phyloP scores from a whole-genome alignment of 2,888 invertebrate species.

The Parthenolecanium corni region DNA sequence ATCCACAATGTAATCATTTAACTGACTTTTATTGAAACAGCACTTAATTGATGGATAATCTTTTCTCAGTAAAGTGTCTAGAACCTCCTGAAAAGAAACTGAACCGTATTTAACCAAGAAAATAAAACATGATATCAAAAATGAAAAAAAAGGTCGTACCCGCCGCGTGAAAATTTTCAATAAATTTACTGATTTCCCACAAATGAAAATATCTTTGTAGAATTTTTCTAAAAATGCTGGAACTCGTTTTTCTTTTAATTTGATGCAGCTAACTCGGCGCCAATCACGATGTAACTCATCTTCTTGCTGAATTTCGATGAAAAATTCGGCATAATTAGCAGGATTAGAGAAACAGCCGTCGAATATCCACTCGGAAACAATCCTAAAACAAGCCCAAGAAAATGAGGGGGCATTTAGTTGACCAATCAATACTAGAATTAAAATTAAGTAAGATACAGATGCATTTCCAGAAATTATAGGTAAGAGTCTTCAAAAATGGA shows the following conservation, averaged over 20 bases:
- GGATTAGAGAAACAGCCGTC: slow-evolving; percentile 13
- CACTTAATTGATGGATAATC: slow-evolving; percentile 4
- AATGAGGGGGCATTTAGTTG: not conserved
- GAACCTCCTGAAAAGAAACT: not conserved
- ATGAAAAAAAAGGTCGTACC: not conserved
- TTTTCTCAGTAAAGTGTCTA: not conserved
- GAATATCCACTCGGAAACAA: slow-evolving; percentile 20
- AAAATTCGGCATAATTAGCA: slow-evolving; percentile 15
- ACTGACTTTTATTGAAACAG: slow-evolving; percentile 11
- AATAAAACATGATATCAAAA: not conserved
- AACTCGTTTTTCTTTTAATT: slow-evolving; percentile 8
- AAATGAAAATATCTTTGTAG: slow-evolving; percentile 20
- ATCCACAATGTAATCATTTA: not conserved
- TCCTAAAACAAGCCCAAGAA: not conserved
- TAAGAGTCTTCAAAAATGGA: too few relatives aligned
- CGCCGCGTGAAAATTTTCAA: slow-evolving; percentile 13
- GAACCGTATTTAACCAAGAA: not conserved
- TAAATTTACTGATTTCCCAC: slow-evolving; percentile 23
- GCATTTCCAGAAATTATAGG: too few relatives aligned
- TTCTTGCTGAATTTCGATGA: slow-evolving; percentile 18
- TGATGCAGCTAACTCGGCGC: slow-evolving; percentile 17
- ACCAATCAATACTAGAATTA: not conserved
- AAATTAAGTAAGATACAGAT: too few relatives aligned
- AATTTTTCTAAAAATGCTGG: slow-evolving; percentile 13
- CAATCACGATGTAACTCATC: slow-evolving; percentile 10